Conservation (phyloP, 2,113 vertebrate species). For the Cichladusa arquata region DNA sequence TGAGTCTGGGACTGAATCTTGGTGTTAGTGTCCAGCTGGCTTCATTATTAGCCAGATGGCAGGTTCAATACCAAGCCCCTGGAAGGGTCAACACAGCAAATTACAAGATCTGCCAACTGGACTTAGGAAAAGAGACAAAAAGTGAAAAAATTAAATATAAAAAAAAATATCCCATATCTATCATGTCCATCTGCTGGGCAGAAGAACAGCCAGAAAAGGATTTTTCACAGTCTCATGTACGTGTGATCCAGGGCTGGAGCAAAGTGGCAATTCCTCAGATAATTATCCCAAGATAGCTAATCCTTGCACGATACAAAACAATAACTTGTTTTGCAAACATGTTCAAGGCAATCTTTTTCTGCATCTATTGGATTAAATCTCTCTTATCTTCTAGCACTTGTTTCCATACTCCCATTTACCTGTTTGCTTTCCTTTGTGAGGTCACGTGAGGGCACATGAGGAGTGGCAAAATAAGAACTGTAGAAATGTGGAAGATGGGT, state of each 20-base stretch:
- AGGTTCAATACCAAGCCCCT: conserved; percentile 30
- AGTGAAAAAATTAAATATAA: background rate
- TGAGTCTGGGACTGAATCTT: conserved; percentile 19
- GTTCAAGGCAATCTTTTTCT: background rate
- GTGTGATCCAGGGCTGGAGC: background rate
- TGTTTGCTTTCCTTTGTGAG: background rate
- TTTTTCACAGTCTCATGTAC: background rate
- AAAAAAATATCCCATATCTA: background rate
- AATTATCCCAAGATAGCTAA: background rate
- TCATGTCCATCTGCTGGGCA: conserved; percentile 27
- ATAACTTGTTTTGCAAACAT: conserved; percentile 3
- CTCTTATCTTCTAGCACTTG: background rate
- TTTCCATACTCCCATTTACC: background rate
- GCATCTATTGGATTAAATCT: background rate
- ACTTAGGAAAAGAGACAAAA: background rate
- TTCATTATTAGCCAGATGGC: conserved; percentile 48
- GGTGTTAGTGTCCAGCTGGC: conserved; percentile 54
- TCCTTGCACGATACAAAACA: background rate
- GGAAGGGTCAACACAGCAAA: conserved; percentile 31
- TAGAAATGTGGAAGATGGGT: background rate
- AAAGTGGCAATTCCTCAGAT: background rate
- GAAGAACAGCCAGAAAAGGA: background rate
- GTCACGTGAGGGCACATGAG: background rate
- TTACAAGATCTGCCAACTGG: conserved; percentile 15
- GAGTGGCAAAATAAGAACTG: background rate